Evolutionary conservation across 23 tunicate species (phyloP), one percentile per base, ranked within the genome.

Genomic region (Corella eumyota): DNA sequence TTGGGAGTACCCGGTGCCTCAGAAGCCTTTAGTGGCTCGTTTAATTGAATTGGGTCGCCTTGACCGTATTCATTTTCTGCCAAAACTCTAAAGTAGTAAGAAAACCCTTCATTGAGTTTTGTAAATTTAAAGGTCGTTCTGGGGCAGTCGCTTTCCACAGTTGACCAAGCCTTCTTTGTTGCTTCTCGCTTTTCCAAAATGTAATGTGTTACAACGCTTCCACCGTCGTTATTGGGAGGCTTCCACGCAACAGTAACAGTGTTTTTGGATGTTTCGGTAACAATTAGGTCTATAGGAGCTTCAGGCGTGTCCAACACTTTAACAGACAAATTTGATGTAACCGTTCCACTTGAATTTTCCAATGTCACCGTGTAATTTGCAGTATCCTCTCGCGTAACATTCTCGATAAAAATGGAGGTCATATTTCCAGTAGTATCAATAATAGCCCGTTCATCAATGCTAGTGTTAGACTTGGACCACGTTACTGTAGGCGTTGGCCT

Each of bases 1-100:
- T 63, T 51, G 47, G 98, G 98, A 20, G 76, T 21, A 31, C 91
- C 83, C 7, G 98, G 92, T 31, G 65, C 98, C 76, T 91, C 98
- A 2, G 98, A 81, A 4, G 71, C 83, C 48, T 35, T 64, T 19
- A 75, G 31, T 15, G 98, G 91, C 13, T 71, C 63, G 34, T 69
- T 56, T 9, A 70, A 62, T 24, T 80, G 65, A 4, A 79, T 67
- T 56, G 83, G 80, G 32, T 49, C 78, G 25, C 98, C 98, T n/a
- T 74, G 36, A 30, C 98, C 98, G 50, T 81, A 75, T 44, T 91
- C 98, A 50, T 81, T 91, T 60, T 91, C 98, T 45, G 98, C 98
- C 50, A 77, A 35, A 24, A 91, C 92, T 11, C 98, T 64, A 71
- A 91, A 80, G 34, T 50, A 69, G 66, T 91, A 91, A 22, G 46